These are phyloP conservation scores for Onychomys arenicola DNA, from an alignment of 2,797 vertebrate species.

Conservation along the genomic window DNA sequence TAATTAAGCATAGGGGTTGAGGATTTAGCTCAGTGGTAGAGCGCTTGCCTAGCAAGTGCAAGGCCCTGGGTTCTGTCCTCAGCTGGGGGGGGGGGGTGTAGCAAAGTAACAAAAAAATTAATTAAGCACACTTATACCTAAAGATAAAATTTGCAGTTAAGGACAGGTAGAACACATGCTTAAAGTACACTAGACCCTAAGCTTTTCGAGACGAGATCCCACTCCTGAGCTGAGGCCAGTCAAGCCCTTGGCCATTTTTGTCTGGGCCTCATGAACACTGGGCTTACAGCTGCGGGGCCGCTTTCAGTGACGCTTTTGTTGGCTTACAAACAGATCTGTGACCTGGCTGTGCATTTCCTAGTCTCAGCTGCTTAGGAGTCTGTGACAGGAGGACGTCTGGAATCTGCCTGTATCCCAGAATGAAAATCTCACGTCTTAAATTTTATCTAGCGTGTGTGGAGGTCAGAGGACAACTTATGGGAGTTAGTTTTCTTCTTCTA, in stretches of 20 bases:
- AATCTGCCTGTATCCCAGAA: neutral
- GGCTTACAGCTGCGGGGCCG: neutral
- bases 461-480: neutral
- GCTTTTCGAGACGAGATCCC: neutral
- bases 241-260: neutral
- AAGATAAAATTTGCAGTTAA: neutral
- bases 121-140: conserved; percentile 27
- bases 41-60: no score
- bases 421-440: neutral
- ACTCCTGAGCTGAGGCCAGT: neutral
- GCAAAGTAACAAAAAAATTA: neutral
- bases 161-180: neutral
- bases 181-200: neutral
- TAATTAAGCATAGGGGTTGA: neutral
- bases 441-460: neutral
- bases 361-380: neutral
- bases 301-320: neutral
- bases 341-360: neutral
- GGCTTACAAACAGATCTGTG: conserved; percentile 3
- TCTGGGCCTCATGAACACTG: neutral
- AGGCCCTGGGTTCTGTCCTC: no score
- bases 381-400: neutral
- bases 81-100: no score
- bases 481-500: neutral
- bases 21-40: no score